Percentiles rank a stretch among this genome's conserved stretches.
phyloP scores from a whole-genome alignment of 2,888 invertebrate genomes.

The Hedychridium roseum region DNA sequence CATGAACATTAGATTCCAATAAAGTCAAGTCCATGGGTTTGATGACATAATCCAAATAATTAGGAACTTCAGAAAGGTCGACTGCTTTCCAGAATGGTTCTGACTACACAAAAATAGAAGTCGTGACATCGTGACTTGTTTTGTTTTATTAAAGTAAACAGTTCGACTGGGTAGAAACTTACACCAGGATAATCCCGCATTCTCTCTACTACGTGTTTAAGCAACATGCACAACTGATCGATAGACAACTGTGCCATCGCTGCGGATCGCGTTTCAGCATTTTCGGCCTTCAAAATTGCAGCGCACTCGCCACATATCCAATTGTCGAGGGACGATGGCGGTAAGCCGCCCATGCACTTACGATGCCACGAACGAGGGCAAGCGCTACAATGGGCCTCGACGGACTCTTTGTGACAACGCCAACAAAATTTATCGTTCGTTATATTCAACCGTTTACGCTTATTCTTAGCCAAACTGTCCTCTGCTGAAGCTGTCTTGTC shows the following conservation, averaged over 20 bases:
- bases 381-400: conserved; percentile 75
- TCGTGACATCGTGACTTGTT: too few relatives aligned
- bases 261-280: conserved; percentile 74
- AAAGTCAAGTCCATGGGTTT: conserved; percentile 86
- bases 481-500: conserved; percentile 23
- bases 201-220: conserved; percentile 80
- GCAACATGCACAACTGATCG: conserved; percentile 79
- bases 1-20: conserved; percentile 79
- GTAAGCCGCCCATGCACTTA: conserved; percentile 73
- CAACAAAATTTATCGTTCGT: conserved; percentile 76
- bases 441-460: conserved; percentile 45
- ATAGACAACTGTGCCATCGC: conserved; percentile 77
- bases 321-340: conserved; percentile 66
- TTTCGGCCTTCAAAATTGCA: conserved; percentile 75
- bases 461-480: conserved; percentile 15
- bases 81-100: conserved; percentile 83
- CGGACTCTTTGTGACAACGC: conserved; percentile 83
- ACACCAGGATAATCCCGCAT: conserved; percentile 86
- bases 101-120: too few relatives aligned
- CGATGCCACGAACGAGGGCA: conserved; percentile 88
- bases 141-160: too few relatives aligned
- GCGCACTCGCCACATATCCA: conserved; percentile 93
- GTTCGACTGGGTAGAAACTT: too few relatives aligned
- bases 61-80: conserved; percentile 74
- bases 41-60: conserved; percentile 83